phyloP scores from a whole-genome alignment of 2,888 invertebrate species.

The Torymus aiolomorphi region DNA sequence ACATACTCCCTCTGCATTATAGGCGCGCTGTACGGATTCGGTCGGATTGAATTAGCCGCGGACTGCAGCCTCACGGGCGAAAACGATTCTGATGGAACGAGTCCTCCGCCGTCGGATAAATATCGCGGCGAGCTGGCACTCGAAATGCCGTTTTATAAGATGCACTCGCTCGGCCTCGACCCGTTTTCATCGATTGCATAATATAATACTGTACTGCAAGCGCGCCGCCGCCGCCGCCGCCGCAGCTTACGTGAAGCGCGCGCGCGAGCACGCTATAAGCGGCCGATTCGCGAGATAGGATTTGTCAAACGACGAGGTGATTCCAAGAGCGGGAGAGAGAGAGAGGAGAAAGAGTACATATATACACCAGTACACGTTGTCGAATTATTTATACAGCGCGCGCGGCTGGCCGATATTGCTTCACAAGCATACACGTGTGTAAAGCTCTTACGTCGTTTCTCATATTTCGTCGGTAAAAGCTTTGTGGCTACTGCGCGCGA shows the following conservation, averaged over 20 bases:
- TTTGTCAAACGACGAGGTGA: slow-evolving; percentile 43
- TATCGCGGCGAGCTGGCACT: slow-evolving; percentile 36
- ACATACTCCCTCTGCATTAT: slow-evolving; percentile 63
- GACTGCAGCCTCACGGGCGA: slow-evolving; percentile 58
- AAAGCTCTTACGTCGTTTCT: no score
- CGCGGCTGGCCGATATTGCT: no score
- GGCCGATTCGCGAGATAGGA: slow-evolving; percentile 14
- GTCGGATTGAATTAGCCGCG: slow-evolving; percentile 69
- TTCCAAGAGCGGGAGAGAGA: slow-evolving; percentile 4
- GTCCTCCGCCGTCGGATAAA: slow-evolving; percentile 45
- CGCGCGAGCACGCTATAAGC: slow-evolving; percentile 26
- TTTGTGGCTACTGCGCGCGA: no score
- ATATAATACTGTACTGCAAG: neutral
- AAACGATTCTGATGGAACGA: slow-evolving; percentile 67
- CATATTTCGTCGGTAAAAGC: no score
- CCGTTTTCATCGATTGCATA: slow-evolving; percentile 50
- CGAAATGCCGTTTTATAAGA: slow-evolving; percentile 45
- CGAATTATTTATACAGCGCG: slow-evolving; percentile 25
- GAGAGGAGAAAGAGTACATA: no score
- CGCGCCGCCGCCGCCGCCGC: no score
- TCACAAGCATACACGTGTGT: no score
- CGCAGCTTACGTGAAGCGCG: neutral
- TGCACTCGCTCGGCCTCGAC: slow-evolving; percentile 49
- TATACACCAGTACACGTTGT: neutral
- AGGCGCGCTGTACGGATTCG: slow-evolving; percentile 69